These are phyloP conservation scores for Cantharis nigra DNA, from an alignment of 2,888 invertebrate genomes.

Conservation along the genomic window DNA sequence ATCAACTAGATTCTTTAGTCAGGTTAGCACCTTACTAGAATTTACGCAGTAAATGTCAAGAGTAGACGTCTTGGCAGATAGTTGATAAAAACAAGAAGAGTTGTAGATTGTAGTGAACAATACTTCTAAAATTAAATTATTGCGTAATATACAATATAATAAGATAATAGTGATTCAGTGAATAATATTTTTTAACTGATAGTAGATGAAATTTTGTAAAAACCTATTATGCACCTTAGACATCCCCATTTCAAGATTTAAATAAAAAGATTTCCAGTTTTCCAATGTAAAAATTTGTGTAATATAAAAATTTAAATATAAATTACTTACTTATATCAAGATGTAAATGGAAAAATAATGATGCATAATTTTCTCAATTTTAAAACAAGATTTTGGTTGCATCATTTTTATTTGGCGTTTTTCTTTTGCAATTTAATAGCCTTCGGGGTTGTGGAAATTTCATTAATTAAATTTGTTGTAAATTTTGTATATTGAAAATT, in stretches of 20 bases:
- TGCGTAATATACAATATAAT: too few relatives aligned
- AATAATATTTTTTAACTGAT: not conserved
- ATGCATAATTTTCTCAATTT: not conserved
- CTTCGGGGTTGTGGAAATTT: not conserved
- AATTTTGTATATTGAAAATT: too few relatives aligned
- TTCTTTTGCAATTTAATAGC: not conserved
- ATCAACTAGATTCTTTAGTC: too few relatives aligned
- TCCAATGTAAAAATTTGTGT: not conserved
- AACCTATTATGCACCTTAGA: not conserved
- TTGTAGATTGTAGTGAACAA: too few relatives aligned
- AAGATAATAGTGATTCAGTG: too few relatives aligned
- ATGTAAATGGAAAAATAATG: not conserved
- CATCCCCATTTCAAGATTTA: not conserved
- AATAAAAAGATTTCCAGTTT: not conserved
- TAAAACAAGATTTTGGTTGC: not conserved
- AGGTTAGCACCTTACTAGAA: too few relatives aligned
- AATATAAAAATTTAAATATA: not conserved
- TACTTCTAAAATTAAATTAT: too few relatives aligned
- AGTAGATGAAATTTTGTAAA: not conserved
- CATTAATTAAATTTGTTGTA: not conserved
- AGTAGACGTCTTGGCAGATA: too few relatives aligned
- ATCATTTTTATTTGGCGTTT: not conserved
- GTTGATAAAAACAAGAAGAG: too few relatives aligned
- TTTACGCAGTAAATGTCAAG: too few relatives aligned
- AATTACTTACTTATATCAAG: not conserved